Evolutionary conservation across 2,797 vertebrate genomes (phyloP), one percentile per base, ranked within the genome.

Genomic region (Phalanger gymnotis): DNA sequence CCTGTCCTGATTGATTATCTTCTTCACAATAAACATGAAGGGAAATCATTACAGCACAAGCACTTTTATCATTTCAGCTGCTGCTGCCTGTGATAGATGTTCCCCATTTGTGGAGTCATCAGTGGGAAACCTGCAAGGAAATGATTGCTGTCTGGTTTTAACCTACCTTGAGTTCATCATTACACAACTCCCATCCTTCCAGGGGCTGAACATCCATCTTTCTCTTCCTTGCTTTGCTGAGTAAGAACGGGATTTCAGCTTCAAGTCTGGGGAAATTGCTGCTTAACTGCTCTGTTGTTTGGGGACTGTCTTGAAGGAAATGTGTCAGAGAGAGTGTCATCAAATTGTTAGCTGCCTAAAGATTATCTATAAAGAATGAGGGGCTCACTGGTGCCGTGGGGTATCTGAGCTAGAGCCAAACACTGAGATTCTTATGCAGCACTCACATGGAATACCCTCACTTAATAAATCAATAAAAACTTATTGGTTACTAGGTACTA

Each of bases 1-100:
- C 40, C 92, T 93, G 25, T 81, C 94, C 52, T 95, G 93, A 98
- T 97, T 0, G 3, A 98, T 98, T 97, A 96, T 95, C 92, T 93
- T 96, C 57, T 94, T 94, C 91, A 92, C 92, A 96, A 98, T 97
- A 96, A 98, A 96, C 97, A 96, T 92, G 96, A 98, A 98, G 61
- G 98, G 92, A 98, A 98, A 98, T 98, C 97, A 97, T 97, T 98
- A 87, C 56, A 55, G 92, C 96, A 97, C 90, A 95, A 97, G 92
- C 25, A 51, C 93, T 97, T 97, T 97, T 97, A 94, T 98, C 97
- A 94, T 95, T 95, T 92, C 92, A 54, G 54, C 51, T 90, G 96
- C 96, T 90, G 90, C 93, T 96, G 89, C 0, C 13, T 56, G 90
- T 98, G 98, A 98, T 97, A 94, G 97, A 98, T 98, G 95, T 1